A percentile compares a stretch with the other conserved stretches of the same genome.
Evolutionary conservation across 2,113 vertebrate genomes (phyloP).

Genomic region (Turnix velox): DNA sequence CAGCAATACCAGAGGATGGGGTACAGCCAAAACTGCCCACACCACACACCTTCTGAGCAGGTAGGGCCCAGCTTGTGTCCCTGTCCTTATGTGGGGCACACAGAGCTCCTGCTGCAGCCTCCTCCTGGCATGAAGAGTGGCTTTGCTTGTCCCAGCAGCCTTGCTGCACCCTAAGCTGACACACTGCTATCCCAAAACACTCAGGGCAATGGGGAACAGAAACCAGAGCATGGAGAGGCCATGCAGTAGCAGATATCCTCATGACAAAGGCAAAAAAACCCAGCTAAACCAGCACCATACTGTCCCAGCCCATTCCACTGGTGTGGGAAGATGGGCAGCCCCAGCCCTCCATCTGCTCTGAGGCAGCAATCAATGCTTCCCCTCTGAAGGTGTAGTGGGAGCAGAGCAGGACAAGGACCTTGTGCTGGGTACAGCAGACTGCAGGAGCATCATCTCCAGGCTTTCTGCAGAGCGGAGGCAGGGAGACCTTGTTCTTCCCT

Average conservation of each 20-base stretch:
- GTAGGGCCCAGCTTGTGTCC: neutral
- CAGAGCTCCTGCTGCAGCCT: neutral
- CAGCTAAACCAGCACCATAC: neutral
- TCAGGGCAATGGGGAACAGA: neutral
- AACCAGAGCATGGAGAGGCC: neutral
- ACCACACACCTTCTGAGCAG: neutral
- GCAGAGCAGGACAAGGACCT: neutral
- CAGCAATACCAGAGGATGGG: neutral
- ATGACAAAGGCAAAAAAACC: neutral
- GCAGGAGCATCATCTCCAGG: neutral
- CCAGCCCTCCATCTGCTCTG: fast-evolving
- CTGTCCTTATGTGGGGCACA: fast-evolving
- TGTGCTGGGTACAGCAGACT: neutral
- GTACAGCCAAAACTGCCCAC: neutral
- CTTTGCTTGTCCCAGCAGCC: neutral
- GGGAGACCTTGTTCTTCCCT: neutral
- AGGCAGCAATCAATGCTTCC: neutral
- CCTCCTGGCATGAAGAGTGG: neutral
- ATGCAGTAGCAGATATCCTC: neutral
- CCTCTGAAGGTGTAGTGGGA: neutral
- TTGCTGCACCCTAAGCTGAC: neutral
- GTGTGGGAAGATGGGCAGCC: neutral
- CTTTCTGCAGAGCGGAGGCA: neutral
- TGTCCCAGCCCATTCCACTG: neutral
- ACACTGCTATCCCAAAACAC: neutral